Evolutionary conservation across 1,140 invertebrate genomes (phyloP).

Genomic region (Mylabris phalerata): DNA sequence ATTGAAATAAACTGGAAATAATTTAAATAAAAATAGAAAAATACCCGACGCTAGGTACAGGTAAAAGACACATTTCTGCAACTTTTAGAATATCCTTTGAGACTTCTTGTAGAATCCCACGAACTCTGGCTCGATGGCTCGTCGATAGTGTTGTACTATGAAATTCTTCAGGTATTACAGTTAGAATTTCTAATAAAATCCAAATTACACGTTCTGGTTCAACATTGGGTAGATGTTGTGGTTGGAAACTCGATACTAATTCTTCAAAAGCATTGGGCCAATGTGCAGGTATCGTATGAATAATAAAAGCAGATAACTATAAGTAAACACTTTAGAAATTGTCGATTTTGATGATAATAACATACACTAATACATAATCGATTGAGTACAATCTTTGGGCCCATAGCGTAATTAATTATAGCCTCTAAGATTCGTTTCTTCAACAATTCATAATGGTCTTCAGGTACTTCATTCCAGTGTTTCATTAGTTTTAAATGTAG

Average conservation of each 20-base stretch:
- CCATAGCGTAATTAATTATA: slow-evolving; percentile 65
- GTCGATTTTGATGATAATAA: not conserved
- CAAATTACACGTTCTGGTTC: slow-evolving; percentile 47
- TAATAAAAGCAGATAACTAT: slow-evolving; percentile 59
- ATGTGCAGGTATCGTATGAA: slow-evolving; percentile 53
- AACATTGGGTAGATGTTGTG: slow-evolving; percentile 51
- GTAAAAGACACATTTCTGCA: slow-evolving; percentile 40
- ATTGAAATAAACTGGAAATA: too few relatives aligned
- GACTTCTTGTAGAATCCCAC: slow-evolving; percentile 45
- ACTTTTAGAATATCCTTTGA: slow-evolving; percentile 41
- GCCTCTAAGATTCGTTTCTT: slow-evolving; percentile 68
- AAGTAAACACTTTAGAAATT: slow-evolving; percentile 25
- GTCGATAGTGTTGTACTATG: slow-evolving; percentile 45
- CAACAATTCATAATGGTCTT: slow-evolving; percentile 64
- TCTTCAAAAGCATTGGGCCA: slow-evolving; percentile 61
- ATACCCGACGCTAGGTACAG: slow-evolving; percentile 33
- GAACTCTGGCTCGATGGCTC: slow-evolving; percentile 41
- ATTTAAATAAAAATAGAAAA: too few relatives aligned
- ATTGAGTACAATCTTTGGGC: slow-evolving; percentile 77
- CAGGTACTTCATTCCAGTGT: slow-evolving; percentile 77
- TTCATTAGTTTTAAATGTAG: slow-evolving; percentile 80
- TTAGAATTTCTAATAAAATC: slow-evolving; percentile 67
- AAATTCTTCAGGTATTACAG: slow-evolving; percentile 74
- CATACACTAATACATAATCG: slow-evolving; percentile 81
- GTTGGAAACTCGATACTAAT: slow-evolving; percentile 57